Evolutionary conservation across 2,113 vertebrate genomes (phyloP).

Genomic region (Protobothrops mucrosquamatus): DNA sequence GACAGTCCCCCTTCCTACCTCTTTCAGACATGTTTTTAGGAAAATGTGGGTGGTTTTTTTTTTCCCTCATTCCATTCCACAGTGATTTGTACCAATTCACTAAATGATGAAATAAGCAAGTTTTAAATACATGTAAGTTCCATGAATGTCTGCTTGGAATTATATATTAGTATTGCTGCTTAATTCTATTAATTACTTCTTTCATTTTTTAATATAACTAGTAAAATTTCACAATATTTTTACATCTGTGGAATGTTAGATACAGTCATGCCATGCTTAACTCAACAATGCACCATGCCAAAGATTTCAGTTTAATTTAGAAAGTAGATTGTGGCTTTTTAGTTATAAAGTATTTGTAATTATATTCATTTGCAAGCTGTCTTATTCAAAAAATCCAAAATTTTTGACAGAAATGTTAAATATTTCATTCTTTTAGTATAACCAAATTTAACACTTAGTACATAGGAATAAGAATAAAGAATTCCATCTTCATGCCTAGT

Average conservation of each 20-base stretch:
- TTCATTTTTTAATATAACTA: not conserved
- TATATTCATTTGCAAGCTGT: not conserved
- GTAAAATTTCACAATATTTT: not conserved
- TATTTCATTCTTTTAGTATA: conserved; percentile 8
- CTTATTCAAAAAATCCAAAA: conserved; percentile 9
- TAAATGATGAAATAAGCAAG: not conserved
- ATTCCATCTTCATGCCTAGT: not conserved
- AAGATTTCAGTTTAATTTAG: not conserved
- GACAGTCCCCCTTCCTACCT: not conserved
- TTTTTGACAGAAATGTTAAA: not conserved
- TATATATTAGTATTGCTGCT: not conserved
- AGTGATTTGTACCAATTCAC: not conserved
- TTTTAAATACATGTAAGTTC: not conserved
- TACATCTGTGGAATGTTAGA: not conserved
- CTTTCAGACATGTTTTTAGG: not conserved
- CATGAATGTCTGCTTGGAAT: not conserved
- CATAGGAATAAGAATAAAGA: not conserved
- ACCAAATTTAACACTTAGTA: not conserved
- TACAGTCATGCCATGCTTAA: conserved; percentile 12
- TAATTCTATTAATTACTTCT: not conserved
- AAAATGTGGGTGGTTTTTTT: not conserved
- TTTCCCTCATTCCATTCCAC: not conserved
- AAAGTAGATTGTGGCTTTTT: not conserved
- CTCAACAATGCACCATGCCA: not conserved
- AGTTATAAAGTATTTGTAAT: not conserved